Conservation (phyloP, 2,888 invertebrate species). For the Luffia ferchaultella region DNA sequence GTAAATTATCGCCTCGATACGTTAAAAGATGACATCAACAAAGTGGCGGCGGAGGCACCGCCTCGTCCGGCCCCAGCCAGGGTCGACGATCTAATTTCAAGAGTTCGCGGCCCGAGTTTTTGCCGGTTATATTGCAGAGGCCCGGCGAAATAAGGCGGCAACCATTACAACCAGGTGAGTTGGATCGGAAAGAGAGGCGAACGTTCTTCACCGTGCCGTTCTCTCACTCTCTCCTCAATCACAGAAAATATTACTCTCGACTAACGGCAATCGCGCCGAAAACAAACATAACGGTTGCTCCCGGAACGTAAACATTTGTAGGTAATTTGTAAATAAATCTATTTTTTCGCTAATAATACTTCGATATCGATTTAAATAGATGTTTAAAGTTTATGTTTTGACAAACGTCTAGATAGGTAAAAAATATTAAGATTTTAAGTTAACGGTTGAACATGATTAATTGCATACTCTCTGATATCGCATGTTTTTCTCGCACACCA, state of each 20-base stretch:
- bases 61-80: conserved; percentile 9
- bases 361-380: too few relatives aligned
- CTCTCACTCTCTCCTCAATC: conserved; percentile 2
- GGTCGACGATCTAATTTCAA: conserved; percentile 56
- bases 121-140: conserved; percentile 37
- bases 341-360: too few relatives aligned
- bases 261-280: conserved; percentile 44
- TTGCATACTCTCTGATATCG: too few relatives aligned
- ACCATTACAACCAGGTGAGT: conserved; percentile 35
- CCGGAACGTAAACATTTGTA: neutral
- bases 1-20: too few relatives aligned
- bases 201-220: neutral
- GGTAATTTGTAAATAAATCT: too few relatives aligned
- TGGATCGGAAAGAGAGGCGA: conserved; percentile 28
- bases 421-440: too few relatives aligned
- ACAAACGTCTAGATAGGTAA: too few relatives aligned
- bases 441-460: too few relatives aligned
- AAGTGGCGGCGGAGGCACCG: neutral
- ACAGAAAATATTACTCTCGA: neutral
- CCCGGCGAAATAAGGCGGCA: conserved; percentile 35
- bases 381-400: too few relatives aligned
- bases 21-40: neutral
- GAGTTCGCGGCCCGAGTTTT: conserved; percentile 40
- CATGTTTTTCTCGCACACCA: too few relatives aligned
- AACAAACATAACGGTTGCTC: conserved; percentile 28